Evolutionary conservation across 1,140 invertebrate genomes (phyloP).

Genomic region (Listronotus bonariensis): DNA sequence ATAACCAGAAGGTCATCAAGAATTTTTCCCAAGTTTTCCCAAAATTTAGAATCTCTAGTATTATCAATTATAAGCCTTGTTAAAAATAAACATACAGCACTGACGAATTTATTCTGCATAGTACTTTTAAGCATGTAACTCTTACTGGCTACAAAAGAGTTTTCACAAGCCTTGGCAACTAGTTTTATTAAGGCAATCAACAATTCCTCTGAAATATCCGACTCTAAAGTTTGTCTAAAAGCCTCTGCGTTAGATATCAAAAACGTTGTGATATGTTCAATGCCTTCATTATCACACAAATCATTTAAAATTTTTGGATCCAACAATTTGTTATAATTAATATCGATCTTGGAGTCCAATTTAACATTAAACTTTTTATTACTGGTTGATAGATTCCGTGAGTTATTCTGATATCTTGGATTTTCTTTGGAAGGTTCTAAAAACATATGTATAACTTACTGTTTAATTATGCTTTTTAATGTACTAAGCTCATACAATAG

Average conservation of each 20-base stretch:
- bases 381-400: too few relatives aligned
- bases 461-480: too few relatives aligned
- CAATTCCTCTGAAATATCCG: neutral
- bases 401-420: too few relatives aligned
- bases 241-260: neutral
- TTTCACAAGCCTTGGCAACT: neutral
- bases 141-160: neutral
- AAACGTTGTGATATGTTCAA: neutral
- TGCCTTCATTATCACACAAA: neutral
- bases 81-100: slow-evolving; percentile 3
- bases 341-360: too few relatives aligned
- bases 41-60: neutral
- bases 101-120: slow-evolving; percentile 1
- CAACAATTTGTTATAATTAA: neutral
- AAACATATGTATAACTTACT: too few relatives aligned
- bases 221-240: neutral
- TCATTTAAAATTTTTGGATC: slow-evolving; percentile 6
- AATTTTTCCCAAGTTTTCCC: neutral
- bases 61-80: neutral
- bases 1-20: neutral
- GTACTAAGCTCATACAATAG: too few relatives aligned
- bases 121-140: slow-evolving; percentile 5
- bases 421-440: too few relatives aligned
- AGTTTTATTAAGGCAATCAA: neutral
- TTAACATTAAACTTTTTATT: too few relatives aligned